Evolutionary conservation across 2,888 invertebrate species (phyloP).

Genomic region (Cephalotes varians): DNA sequence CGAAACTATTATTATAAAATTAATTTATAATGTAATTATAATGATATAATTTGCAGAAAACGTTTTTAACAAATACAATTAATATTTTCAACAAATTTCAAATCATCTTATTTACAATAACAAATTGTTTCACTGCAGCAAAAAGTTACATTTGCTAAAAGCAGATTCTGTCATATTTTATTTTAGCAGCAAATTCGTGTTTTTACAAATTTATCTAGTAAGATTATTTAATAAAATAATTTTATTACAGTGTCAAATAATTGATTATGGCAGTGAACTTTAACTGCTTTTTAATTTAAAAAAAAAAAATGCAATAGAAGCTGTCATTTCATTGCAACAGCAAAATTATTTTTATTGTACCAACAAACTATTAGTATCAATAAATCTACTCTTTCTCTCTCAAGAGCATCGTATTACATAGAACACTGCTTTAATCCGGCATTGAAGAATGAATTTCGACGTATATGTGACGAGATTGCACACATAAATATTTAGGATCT

Average conservation of each 20-base stretch:
- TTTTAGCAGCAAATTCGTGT: background rate
- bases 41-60: background rate
- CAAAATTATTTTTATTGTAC: conserved; percentile 7
- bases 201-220: background rate
- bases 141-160: background rate
- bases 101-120: background rate
- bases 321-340: background rate
- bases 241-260: background rate
- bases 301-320: background rate
- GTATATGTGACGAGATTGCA: conserved; percentile 51
- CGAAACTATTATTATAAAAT: background rate
- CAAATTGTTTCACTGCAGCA: background rate
- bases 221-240: background rate
- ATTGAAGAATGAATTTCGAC: conserved; percentile 63
- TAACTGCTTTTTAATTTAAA: background rate
- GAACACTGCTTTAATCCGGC: conserved; percentile 33
- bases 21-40: background rate
- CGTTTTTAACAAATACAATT: background rate
- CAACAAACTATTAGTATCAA: background rate
- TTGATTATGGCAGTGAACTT: background rate
- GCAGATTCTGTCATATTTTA: background rate
- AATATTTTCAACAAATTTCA: background rate
- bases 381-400: conserved; percentile 23
- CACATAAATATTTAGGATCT: conserved; percentile 59
- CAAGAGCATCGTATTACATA: conserved; percentile 22